These are phyloP conservation scores for Gasterosteus nipponicus DNA, from an alignment of 2,113 vertebrate species.

Conservation along the genomic window DNA sequence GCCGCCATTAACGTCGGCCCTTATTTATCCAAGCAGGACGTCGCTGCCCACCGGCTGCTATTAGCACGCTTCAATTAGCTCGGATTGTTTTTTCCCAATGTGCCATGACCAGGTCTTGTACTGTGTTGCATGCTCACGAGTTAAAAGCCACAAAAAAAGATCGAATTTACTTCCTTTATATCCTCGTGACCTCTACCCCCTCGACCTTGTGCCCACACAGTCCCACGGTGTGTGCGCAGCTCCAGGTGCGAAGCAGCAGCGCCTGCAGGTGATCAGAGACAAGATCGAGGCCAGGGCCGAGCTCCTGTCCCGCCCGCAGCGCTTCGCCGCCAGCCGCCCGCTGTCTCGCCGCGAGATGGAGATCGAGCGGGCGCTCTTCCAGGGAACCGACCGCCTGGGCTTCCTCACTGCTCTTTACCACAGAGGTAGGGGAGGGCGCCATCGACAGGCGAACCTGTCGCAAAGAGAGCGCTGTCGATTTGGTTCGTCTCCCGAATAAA, in stretches of 20 bases:
- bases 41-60: too few species aligned
- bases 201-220: conserved; percentile 61
- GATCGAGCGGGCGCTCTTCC: conserved; percentile 93
- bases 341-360: conserved; percentile 95
- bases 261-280: conserved; percentile 87
- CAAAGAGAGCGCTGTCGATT: too few species aligned
- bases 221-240: conserved; percentile 84
- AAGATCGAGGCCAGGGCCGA: conserved; percentile 87
- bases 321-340: conserved; percentile 89
- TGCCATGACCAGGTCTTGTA: not conserved
- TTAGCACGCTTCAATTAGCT: not conserved
- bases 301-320: conserved; percentile 88
- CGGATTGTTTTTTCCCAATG: not conserved
- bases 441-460: too few species aligned
- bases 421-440: conserved; percentile 75
- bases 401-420: conserved; percentile 93
- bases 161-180: not conserved
- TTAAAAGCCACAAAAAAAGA: not conserved
- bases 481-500: too few species aligned
- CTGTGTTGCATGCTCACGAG: not conserved
- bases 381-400: conserved; percentile 87
- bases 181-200: not conserved
- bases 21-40: too few species aligned
- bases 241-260: conserved; percentile 84
- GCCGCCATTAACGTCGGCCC: not conserved